Base-by-base conservation (phyloP, 2,888 invertebrate species). In the Smittia sp. region DNA sequence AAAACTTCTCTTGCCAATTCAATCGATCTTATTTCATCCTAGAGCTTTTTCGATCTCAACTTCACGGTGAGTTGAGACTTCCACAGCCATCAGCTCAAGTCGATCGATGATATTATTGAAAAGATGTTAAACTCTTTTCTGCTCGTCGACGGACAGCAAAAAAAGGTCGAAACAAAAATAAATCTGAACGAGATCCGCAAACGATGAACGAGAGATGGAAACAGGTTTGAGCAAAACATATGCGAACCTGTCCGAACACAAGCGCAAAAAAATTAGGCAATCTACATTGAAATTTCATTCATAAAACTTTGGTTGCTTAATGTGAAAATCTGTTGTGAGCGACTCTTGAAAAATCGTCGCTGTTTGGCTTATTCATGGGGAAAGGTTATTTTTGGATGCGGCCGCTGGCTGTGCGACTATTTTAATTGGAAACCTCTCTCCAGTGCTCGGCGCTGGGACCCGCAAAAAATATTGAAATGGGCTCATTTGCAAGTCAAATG, bases 281-380 rank as follows among this genome's bases (percentile, higher is more conserved):
- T 63, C 63, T 27, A 27, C 63, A 63, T 63, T 63, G 27, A 63
- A 63, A 63, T 63, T 58, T 63, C 63, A 63, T 63, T 63, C 63
- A 63, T 63, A 63, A 63, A 63, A 58, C 4, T 20, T 58, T 13
- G 58, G 58, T 58, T 58, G 15, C 3, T 4, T 58, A 58, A 58
- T 58, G 18, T 18, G 58, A 58, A 58, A 58, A 22, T 58, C 58
- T 58, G 4, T 58, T 58, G 18, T 58, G 58, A 58, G n/a, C 46
- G 11, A 13, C 46, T 46, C 15, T 2, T 46, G 46, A 46, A n/a
- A 46, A 13, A 7, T 15, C 46, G 46, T 46, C 46, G 15, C 11
- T 46, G 2, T 2, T 11, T 46, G 11, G 15, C n/a, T 46, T n/a
- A 46, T 46, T 15, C 15, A n/a, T 46, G 52, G 2, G 52, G 52